These are phyloP conservation scores for Conomelus anceps DNA, from an alignment of 2,888 invertebrate species.

Conservation along the genomic window DNA sequence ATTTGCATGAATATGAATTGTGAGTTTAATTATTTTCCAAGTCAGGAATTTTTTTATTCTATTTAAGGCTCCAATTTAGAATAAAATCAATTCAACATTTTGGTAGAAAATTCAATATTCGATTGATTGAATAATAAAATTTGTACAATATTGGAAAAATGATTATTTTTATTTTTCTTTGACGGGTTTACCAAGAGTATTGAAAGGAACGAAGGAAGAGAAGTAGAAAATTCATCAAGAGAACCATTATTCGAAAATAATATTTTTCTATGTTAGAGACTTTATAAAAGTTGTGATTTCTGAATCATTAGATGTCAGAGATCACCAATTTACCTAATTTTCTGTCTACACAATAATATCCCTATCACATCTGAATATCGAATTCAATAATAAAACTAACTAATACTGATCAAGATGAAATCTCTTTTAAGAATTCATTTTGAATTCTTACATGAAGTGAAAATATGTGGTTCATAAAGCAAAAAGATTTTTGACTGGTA, in stretches of 20 bases:
- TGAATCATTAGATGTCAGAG: background rate
- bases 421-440: background rate
- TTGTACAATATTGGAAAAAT: background rate
- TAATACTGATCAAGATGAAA: background rate
- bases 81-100: background rate
- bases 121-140: background rate
- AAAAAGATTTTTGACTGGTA: background rate
- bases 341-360: background rate
- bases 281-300: background rate
- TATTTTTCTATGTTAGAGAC: no score
- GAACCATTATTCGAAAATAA: background rate
- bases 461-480: background rate
- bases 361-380: background rate
- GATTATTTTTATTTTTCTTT: no score
- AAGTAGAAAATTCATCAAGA: background rate
- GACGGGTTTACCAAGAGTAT: background rate
- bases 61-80: background rate
- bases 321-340: no score
- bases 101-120: no score
- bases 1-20: background rate
- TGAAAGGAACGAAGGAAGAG: background rate
- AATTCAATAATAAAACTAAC: background rate
- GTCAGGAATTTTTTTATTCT: background rate
- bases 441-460: background rate
- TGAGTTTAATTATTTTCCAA: background rate